Evolutionary conservation across 2,888 invertebrate species (phyloP).

Genomic region (Plemyria rubiginata): DNA sequence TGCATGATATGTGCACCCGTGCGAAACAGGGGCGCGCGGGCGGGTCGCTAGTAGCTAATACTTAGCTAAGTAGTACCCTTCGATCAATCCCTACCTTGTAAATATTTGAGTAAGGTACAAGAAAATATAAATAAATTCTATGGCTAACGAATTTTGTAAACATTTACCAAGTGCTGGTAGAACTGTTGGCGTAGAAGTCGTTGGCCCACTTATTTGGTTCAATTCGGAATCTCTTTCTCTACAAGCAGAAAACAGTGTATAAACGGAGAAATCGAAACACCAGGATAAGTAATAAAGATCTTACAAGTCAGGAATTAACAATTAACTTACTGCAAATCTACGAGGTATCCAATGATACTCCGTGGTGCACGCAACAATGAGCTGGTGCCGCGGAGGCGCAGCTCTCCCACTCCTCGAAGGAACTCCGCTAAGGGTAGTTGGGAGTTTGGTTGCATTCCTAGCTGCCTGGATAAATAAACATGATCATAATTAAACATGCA

Average conservation of each 20-base stretch:
- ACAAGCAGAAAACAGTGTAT: slow-evolving; percentile 17
- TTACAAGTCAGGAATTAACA: too few relatives aligned
- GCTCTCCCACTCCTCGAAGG: slow-evolving; percentile 86
- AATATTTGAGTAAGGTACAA: too few relatives aligned
- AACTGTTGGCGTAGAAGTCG: slow-evolving; percentile 42
- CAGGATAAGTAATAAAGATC: too few relatives aligned
- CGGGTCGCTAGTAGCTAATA: too few relatives aligned
- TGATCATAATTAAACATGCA: not conserved
- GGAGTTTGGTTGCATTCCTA: slow-evolving; percentile 63
- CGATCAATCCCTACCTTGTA: too few relatives aligned
- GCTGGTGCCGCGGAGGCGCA: slow-evolving; percentile 88
- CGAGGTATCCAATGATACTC: slow-evolving; percentile 60
- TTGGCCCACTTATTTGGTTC: slow-evolving; percentile 23
- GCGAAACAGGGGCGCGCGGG: too few relatives aligned
- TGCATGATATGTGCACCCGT: too few relatives aligned
- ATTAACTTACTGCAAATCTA: slow-evolving; percentile 67
- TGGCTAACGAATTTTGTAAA: not conserved
- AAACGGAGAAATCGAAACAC: not conserved
- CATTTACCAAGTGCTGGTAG: slow-evolving; percentile 21
- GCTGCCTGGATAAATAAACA: slow-evolving; percentile 51
- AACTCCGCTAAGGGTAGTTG: slow-evolving; percentile 76
- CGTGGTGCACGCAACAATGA: slow-evolving; percentile 85
- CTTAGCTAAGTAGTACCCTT: too few relatives aligned
- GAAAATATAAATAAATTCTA: too few relatives aligned
- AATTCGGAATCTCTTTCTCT: slow-evolving; percentile 51